These are phyloP conservation scores for Aramus guarauna DNA, from an alignment of 2,113 vertebrate species.

Conservation along the genomic window DNA sequence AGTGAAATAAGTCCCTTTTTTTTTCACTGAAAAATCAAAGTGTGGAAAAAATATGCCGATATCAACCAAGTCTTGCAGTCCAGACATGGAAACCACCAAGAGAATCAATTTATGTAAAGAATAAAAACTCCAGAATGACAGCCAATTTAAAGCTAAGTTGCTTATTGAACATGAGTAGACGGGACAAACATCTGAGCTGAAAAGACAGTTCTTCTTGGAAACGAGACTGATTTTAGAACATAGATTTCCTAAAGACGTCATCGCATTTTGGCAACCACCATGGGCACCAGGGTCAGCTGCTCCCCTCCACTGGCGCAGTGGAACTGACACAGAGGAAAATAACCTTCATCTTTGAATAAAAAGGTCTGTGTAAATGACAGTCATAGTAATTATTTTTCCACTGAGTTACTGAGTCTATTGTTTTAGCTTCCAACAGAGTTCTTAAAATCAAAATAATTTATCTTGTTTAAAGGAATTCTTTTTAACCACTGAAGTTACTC, in stretches of 20 bases:
- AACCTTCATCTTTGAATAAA: background rate
- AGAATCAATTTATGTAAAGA: background rate
- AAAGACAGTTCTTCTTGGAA: background rate
- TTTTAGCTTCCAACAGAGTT: background rate
- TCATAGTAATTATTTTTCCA: background rate
- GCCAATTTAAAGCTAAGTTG: background rate
- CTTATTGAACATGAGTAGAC: background rate
- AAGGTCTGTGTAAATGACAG: background rate
- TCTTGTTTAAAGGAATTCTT: background rate
- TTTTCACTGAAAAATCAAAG: background rate
- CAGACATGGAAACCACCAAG: background rate
- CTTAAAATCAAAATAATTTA: background rate
- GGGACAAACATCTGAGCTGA: background rate
- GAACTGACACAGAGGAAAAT: background rate
- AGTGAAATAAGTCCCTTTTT: background rate
- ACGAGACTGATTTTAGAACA: background rate
- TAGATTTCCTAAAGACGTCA: rapidly evolving
- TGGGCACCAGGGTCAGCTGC: rapidly evolving
- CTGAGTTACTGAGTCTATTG: background rate
- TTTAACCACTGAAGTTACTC: background rate
- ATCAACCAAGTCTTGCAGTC: background rate
- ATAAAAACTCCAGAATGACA: background rate
- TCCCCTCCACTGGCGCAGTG: background rate
- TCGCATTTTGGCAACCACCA: background rate
- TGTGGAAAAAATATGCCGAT: background rate